phyloP scores from a whole-genome alignment of 23 tunicate genomes.

The Halocynthia roretzi region DNA sequence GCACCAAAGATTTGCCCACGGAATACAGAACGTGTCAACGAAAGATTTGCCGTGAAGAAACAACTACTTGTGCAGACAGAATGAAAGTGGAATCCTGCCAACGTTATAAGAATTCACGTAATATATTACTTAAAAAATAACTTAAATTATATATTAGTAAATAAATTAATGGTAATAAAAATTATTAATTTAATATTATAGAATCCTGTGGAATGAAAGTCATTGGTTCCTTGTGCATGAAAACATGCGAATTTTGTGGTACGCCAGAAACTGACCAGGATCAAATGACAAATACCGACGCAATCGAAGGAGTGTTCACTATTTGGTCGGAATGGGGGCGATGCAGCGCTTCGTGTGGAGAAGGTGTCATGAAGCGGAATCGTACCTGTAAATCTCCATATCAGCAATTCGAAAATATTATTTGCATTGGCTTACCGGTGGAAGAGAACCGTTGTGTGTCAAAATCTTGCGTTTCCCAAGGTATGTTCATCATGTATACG shows the following conservation, averaged over 20 bases:
- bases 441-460: conserved; percentile 15
- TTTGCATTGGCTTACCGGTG: conserved; percentile 10
- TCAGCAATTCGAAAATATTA: not conserved
- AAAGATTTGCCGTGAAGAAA: not conserved
- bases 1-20: not conserved
- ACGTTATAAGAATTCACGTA: not conserved
- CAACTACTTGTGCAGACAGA: not conserved
- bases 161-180: no score
- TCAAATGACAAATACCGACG: not conserved
- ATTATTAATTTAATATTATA: no score
- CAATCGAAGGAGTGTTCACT: conserved; percentile 2
- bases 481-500: not conserved
- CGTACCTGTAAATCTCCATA: conserved; percentile 29
- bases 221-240: not conserved
- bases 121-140: no score
- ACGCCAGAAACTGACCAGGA: not conserved
- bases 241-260: conserved; percentile 9
- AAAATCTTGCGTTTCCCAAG: conserved; percentile 11
- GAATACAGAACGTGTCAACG: conserved; percentile 2
- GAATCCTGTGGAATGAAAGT: conserved; percentile 19
- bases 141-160: no score
- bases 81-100: conserved; percentile 1
- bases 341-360: conserved; percentile 71
- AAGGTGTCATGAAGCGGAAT: conserved; percentile 28
- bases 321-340: conserved; percentile 56